Evolutionary conservation across 2,113 vertebrate genomes (phyloP), one percentile per base, ranked within the genome.

Genomic region (Pogona vitticeps): DNA sequence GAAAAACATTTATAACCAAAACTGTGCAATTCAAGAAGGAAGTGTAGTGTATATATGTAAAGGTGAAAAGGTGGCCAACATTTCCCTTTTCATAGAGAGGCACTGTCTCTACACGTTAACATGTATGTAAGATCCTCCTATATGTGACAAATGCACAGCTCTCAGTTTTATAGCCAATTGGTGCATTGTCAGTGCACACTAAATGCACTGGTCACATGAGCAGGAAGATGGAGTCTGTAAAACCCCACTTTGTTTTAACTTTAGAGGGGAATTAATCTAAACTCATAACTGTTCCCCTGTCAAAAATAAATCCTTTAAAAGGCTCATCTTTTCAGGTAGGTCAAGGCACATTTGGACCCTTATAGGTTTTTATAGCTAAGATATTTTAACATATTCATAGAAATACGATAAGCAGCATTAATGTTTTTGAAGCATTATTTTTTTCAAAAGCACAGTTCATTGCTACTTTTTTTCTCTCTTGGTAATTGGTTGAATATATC

Each of bases 381-480:
- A 42, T 6, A 33, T 12, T 18, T 86, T 17, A 59, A 81, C 46
- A 13, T 78, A 15, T 42, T n/a, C 65, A 42, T 72, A 40, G 8
- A 23, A 17, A 40, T 40, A 3, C 42, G 67, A 72, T 17, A 80
- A 71, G 28, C 18, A 59, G 18, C 10, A 38, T 38, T 26, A 79
- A 85, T 65, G 31, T 38, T 91, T 92, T 78, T 79, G 7, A 90
- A 88, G 59, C 7, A 76, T n/a, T n/a, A n/a, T 46, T 76, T 52
- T 52, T 28, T 84, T 88, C 73, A 61, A 4, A 13, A 82, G 2
- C 10, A 56, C 28, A 23, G 0, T 2, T 0, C 23, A 58, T 65
- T 76, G 13, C 71, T 68, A 28, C 0, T 1, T 2, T 40, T 67
- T 46, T 33, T 38, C 59, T 88, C 4, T 28, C 13, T 0, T 86